Percentiles rank a stretch among this genome's conserved stretches.
phyloP scores from a whole-genome alignment of 2,797 vertebrate genomes.

The Coluber constrictor region DNA sequence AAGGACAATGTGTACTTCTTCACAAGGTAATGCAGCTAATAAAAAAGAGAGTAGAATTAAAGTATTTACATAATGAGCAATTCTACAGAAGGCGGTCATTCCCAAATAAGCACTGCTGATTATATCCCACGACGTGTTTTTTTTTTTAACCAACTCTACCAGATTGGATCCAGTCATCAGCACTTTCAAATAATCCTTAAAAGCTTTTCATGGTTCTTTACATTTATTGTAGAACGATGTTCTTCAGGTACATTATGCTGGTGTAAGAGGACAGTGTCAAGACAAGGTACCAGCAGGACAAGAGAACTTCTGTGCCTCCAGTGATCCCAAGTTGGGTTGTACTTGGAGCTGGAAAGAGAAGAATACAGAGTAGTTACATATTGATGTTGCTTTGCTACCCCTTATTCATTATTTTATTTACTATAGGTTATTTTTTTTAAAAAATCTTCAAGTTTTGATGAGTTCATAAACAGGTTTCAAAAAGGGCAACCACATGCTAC shows the following conservation, averaged over 20 bases:
- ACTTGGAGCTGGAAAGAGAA: slow-evolving; percentile 91
- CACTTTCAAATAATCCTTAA: slow-evolving; percentile 88
- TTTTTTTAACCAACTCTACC: slow-evolving; percentile 86
- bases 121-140: slow-evolving; percentile 80
- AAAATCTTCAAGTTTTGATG: background rate
- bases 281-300: slow-evolving; percentile 94
- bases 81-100: slow-evolving; percentile 83
- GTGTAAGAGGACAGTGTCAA: slow-evolving; percentile 91
- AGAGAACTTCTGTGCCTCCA: slow-evolving; percentile 84
- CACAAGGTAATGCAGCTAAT: slow-evolving; percentile 87
- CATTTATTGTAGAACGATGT: slow-evolving; percentile 87
- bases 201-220: slow-evolving; percentile 88
- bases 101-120: slow-evolving; percentile 86
- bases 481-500: background rate
- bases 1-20: slow-evolving; percentile 89
- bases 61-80: slow-evolving; percentile 89
- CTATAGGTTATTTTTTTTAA: background rate
- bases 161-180: slow-evolving; percentile 91
- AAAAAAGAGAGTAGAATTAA: slow-evolving; percentile 82
- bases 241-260: slow-evolving; percentile 92
- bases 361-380: slow-evolving; percentile 58
- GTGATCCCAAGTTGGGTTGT: slow-evolving; percentile 94
- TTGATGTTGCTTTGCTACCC: background rate
- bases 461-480: background rate
- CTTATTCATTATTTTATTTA: background rate